A percentile compares a stretch with the other conserved stretches of the same genome.
These are phyloP conservation scores for Pelodiscus sinensis DNA, from an alignment of 2,113 vertebrate genomes.

Conservation along the genomic window DNA sequence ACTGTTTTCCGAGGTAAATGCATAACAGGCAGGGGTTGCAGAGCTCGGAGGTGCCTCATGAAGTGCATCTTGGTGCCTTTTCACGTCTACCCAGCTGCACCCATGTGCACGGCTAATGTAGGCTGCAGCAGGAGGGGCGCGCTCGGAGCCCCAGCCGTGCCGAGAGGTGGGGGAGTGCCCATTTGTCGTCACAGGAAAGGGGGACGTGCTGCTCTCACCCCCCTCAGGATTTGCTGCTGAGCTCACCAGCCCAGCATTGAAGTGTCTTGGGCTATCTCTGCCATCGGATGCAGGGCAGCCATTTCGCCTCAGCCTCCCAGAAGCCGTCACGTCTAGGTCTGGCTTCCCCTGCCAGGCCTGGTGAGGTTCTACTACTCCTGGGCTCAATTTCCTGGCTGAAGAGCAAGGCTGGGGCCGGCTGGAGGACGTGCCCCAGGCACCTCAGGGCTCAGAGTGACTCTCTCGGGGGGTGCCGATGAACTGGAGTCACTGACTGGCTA, in stretches of 20 bases:
- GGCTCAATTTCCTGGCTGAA: not conserved
- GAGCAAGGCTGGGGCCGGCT: not conserved
- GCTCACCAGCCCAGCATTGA: not conserved
- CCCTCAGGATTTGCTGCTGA: not conserved
- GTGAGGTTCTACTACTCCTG: not conserved
- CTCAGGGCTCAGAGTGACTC: not conserved
- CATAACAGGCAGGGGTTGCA: not conserved
- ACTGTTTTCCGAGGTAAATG: not conserved
- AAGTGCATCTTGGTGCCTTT: not conserved
- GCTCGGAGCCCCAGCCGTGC: not conserved
- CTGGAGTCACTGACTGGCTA: not conserved
- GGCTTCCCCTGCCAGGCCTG: no score
- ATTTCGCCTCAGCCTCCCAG: not conserved
- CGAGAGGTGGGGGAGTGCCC: not conserved
- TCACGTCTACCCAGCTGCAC: not conserved
- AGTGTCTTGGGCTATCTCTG: not conserved
- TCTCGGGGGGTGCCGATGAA: not conserved
- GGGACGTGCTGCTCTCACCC: not conserved
- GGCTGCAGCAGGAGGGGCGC: not conserved
- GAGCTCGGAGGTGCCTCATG: not conserved
- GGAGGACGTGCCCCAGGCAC: not conserved
- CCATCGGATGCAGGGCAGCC: not conserved
- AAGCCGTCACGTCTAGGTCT: no score
- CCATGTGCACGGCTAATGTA: not conserved
- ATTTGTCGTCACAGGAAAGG: not conserved